phyloP scores from a whole-genome alignment of 2,888 invertebrate genomes.

The Octonoba sinensis region DNA sequence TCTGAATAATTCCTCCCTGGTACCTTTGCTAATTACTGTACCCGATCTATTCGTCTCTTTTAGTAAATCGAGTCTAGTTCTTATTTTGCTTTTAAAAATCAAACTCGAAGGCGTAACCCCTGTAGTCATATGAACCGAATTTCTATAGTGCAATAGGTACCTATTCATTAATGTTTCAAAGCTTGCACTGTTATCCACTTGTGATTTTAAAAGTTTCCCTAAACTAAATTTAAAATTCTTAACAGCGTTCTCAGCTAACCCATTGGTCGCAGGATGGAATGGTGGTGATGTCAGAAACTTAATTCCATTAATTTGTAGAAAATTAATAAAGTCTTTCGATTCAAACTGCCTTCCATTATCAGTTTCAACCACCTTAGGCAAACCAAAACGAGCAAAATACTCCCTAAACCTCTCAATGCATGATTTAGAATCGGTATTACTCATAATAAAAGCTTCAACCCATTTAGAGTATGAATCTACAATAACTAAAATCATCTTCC shows the following conservation, averaged over 20 bases:
- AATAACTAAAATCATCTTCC: no score
- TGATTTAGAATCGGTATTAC: not conserved
- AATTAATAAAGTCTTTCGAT: not conserved
- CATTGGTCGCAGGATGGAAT: slow-evolving; percentile 15
- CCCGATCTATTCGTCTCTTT: no score
- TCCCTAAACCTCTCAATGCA: slow-evolving; percentile 6
- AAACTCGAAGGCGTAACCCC: slow-evolving; percentile 11
- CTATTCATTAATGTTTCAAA: slow-evolving; percentile 7
- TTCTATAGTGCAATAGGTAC: slow-evolving; percentile 5
- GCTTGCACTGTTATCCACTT: not conserved
- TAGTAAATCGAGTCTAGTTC: not conserved
- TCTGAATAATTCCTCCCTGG: no score
- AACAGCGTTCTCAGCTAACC: slow-evolving; percentile 9
- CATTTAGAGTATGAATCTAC: not conserved
- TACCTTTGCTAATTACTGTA: no score
- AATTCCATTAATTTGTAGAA: no score
- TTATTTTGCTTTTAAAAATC: not conserved
- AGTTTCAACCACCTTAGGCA: not conserved
- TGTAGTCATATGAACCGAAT: slow-evolving; percentile 2
- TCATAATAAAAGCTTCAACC: slow-evolving; percentile 17
- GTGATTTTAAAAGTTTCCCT: slow-evolving; percentile 4
- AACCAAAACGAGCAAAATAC: not conserved
- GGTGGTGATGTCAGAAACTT: slow-evolving; percentile 14
- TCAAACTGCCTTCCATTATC: not conserved
- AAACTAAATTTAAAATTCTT: not conserved